Conservation (phyloP, 2,888 invertebrate genomes). For the Hypomecis atomaria region DNA sequence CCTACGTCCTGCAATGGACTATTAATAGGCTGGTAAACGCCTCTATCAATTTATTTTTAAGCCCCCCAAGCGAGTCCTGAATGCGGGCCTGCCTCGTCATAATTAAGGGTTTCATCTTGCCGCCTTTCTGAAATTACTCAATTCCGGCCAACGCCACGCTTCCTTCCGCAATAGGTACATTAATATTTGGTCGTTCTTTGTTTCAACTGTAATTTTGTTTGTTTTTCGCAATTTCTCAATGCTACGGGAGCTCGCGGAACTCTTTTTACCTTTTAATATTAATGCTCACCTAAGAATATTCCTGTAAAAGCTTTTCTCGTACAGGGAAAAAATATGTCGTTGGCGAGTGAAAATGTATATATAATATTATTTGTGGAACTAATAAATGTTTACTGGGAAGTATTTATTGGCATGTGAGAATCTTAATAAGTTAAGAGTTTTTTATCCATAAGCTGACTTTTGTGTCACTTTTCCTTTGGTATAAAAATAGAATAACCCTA, state of each 20-base stretch:
- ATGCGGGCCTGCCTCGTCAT: conserved; percentile 47
- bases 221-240: conserved; percentile 31
- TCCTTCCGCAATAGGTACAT: conserved; percentile 32
- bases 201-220: conserved; percentile 37
- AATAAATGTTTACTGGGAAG: too few species aligned
- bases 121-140: conserved; percentile 48
- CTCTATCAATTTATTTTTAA: too few species aligned
- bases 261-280: conserved; percentile 13
- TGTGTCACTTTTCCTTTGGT: too few species aligned
- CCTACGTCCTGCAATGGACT: too few species aligned
- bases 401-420: too few species aligned
- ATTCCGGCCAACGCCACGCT: conserved; percentile 36
- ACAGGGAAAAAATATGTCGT: too few species aligned
- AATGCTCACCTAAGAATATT: neutral
- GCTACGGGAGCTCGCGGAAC: conserved; percentile 10
- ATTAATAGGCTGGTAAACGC: too few species aligned
- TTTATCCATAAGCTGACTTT: too few species aligned
- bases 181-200: conserved; percentile 39
- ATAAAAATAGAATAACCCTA: too few species aligned
- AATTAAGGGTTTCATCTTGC: conserved; percentile 54
- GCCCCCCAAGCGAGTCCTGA: conserved; percentile 8
- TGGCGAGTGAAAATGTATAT: too few species aligned
- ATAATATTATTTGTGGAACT: too few species aligned
- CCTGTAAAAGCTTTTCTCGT: conserved; percentile 7
- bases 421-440: too few species aligned